phyloP scores from a whole-genome alignment of 37 sponge, comb jelly and placozoan genomes.

The Halichondria panicea region DNA sequence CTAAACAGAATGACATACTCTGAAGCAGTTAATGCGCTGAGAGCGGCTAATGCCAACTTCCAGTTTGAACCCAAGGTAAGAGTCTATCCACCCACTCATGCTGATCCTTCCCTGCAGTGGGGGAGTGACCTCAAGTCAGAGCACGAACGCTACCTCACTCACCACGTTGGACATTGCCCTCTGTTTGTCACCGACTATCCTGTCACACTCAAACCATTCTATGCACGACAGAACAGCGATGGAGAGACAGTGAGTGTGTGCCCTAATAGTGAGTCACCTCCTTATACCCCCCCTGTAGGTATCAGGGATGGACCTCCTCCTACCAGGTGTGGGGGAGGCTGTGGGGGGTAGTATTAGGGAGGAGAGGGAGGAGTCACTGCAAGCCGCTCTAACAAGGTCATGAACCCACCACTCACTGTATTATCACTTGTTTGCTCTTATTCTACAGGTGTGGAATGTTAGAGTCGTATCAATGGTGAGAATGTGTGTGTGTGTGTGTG shows the following conservation, averaged over 20 bases:
- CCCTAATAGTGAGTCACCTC: neutral
- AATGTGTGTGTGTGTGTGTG: no score
- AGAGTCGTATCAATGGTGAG: constrained; percentile 46
- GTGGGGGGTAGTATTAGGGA: constrained; percentile 68
- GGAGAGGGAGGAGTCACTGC: constrained; percentile 25
- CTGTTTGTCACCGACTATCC: constrained; percentile 90
- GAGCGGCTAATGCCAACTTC: constrained; percentile 8
- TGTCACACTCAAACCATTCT: constrained; percentile 80
- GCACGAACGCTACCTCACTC: constrained; percentile 72
- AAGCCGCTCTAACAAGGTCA: constrained; percentile 26
- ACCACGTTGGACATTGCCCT: constrained; percentile 47
- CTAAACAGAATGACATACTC: constrained; percentile 69
- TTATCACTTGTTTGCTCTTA: neutral
- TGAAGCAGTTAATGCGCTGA: constrained; percentile 61
- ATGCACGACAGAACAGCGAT: constrained; percentile 50
- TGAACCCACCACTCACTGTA: neutral
- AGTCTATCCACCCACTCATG: neutral
- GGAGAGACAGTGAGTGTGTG: constrained; percentile 1
- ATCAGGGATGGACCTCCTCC: constrained; percentile 42
- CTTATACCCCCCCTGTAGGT: constrained; percentile 1
- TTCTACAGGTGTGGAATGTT: constrained; percentile 8
- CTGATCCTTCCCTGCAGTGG: constrained; percentile 41
- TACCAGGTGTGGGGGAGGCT: constrained; percentile 62
- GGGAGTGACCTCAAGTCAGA: constrained; percentile 73
- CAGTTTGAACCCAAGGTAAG: constrained; percentile 48